A percentile compares a stretch with the other conserved stretches of the same genome.
These are phyloP conservation scores for Petrocephalus microphthalmus DNA, from an alignment of 2,113 vertebrate species.

Conservation along the genomic window DNA sequence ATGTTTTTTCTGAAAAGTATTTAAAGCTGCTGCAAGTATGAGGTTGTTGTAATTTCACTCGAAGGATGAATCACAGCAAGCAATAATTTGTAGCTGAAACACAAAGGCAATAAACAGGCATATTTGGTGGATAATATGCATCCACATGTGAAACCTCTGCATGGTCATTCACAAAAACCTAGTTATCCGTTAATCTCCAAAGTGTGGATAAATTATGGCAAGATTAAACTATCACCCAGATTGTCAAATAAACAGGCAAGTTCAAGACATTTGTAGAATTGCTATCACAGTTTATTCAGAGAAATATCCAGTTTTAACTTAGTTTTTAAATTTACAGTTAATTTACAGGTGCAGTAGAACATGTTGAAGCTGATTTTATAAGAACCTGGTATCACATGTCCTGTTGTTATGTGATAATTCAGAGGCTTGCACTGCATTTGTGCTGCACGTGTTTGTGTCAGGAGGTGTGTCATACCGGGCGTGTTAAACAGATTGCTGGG, in stretches of 20 bases:
- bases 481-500: constrained; percentile 14
- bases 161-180: not conserved
- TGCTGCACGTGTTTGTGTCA: not conserved
- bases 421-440: not conserved
- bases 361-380: not conserved
- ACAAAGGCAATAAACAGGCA: not conserved
- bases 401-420: not conserved
- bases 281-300: not conserved
- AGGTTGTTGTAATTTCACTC: not conserved
- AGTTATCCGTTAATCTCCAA: not conserved
- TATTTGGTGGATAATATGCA: not conserved
- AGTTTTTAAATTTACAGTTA: not conserved
- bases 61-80: not conserved
- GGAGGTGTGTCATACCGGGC: not conserved
- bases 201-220: not conserved
- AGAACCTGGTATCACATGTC: not conserved
- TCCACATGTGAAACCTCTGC: not conserved
- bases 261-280: not conserved
- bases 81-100: not conserved
- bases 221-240: not conserved
- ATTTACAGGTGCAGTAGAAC: not conserved
- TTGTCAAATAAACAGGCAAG: not conserved
- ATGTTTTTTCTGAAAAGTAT: not conserved
- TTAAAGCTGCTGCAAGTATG: not conserved
- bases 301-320: not conserved